Evolutionary conservation across 2,113 vertebrate species (phyloP), one percentile per base, ranked within the genome.

Genomic region (Actinemys pallida): DNA sequence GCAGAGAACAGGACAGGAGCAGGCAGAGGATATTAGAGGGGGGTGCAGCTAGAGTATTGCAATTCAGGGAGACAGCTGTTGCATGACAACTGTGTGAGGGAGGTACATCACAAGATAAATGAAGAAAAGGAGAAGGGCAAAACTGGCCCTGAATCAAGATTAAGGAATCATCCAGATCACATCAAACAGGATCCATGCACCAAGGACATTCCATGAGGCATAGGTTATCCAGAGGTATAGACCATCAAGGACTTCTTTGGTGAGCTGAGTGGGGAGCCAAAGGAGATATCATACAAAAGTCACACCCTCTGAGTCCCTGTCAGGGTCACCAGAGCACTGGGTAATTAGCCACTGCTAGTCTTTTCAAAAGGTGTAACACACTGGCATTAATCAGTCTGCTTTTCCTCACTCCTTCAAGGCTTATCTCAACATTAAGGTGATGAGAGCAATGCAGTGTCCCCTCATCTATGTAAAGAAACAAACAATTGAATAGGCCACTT

Each of bases 401-500:
- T 82, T 87, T 95, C 90, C 6, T 8, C 9, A 11, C 3, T 22
- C 6, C 19, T 72, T 56, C 69, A 24, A 72, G 16, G 62, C 4
- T n/a, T 25, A 31, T 0, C 0, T 76, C 72, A 9, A n/a, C 19
- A 25, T 47, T 25, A 5, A 8, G 13, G 16, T 24, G 25, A 93
- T 14, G 4, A 84, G 6, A 27, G 50, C 17, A 78, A n/a, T 19
- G 39, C 19, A 65, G 6, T 11, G 81, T 2, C 4, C 45, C 2
- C 8, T 50, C 3, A 79, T 7, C 8, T 35, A 45, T 57, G n/a
- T 81, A 20, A 2, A 62, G 82, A 92, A 96, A 52, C 5, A 78
- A 86, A 3, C 11, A 75, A 75, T 13, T 16, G 10, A 10, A 50
- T 12, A 84, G 19, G 20, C 6, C 4, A 52, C 3, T 1, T 81